These are phyloP conservation scores for Nothoprocta perdicaria DNA, from an alignment of 2,113 vertebrate genomes.

Conservation along the genomic window DNA sequence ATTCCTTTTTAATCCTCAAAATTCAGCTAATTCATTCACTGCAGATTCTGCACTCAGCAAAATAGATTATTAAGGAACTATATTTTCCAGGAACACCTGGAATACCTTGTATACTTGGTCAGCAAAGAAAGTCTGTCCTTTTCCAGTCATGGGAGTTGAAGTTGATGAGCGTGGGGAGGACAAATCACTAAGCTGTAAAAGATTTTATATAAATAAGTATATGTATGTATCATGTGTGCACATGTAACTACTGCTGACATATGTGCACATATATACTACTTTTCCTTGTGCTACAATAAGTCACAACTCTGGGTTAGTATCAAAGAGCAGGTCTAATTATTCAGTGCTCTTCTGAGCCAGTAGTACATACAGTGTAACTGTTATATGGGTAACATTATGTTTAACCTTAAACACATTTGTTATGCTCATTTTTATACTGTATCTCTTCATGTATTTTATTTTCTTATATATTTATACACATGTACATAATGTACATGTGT, in stretches of 20 bases:
- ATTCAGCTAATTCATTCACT: not conserved
- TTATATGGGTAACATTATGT: not conserved
- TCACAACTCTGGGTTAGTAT: not conserved
- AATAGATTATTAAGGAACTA: not conserved
- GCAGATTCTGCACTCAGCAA: not conserved
- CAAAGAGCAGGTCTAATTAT: not conserved
- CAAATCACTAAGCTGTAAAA: slow-evolving; percentile 77
- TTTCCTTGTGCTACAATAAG: not conserved
- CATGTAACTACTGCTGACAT: not conserved
- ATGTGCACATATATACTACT: not conserved
- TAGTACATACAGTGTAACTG: not conserved
- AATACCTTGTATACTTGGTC: slow-evolving; percentile 80
- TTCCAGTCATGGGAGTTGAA: slow-evolving; percentile 82
- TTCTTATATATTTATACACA: not conserved
- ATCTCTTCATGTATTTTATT: not conserved
- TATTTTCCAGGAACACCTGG: not conserved
- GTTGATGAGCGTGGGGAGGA: slow-evolving; percentile 79
- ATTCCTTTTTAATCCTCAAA: not conserved
- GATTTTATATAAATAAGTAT: not conserved
- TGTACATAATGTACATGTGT: not conserved
- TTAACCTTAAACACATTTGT: not conserved
- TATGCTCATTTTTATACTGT: not conserved
- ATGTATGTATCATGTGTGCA: not conserved
- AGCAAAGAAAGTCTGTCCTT: slow-evolving; percentile 79
- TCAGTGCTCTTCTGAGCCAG: not conserved